phyloP scores from a whole-genome alignment of 2,797 vertebrate genomes.

The Aselliscus stoliczkanus region DNA sequence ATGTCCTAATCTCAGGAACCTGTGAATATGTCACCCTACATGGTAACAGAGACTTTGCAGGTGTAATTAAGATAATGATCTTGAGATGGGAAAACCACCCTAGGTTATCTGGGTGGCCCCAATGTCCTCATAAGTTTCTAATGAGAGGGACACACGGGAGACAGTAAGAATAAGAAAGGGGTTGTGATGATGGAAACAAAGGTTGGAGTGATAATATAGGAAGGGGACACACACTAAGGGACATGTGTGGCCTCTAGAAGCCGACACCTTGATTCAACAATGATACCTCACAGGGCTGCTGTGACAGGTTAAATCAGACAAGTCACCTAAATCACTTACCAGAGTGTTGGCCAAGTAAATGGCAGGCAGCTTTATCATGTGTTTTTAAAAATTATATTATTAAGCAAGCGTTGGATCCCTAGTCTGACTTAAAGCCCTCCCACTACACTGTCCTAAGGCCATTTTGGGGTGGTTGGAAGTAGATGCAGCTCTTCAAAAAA shows the following conservation, averaged over 20 bases:
- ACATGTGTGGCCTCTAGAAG: not conserved
- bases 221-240: not conserved
- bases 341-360: not conserved
- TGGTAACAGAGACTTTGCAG: not conserved
- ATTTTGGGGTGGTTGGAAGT: not conserved
- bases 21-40: not conserved
- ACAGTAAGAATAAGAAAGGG: not conserved
- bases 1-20: not conserved
- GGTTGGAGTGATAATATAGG: not conserved
- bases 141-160: rapidly evolving
- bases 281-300: not conserved
- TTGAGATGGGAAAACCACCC: not conserved
- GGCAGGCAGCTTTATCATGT: not conserved
- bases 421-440: not conserved
- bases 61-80: not conserved
- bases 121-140: not conserved
- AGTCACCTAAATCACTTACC: not conserved
- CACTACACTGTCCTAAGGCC: not conserved
- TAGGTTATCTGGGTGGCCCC: not conserved
- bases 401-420: not conserved
- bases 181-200: not conserved
- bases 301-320: not conserved
- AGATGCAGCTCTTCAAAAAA: not conserved
- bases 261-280: not conserved
- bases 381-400: not conserved